These are phyloP conservation scores for Poicephalus gulielmi DNA, from an alignment of 2,113 vertebrate genomes.

Conservation along the genomic window DNA sequence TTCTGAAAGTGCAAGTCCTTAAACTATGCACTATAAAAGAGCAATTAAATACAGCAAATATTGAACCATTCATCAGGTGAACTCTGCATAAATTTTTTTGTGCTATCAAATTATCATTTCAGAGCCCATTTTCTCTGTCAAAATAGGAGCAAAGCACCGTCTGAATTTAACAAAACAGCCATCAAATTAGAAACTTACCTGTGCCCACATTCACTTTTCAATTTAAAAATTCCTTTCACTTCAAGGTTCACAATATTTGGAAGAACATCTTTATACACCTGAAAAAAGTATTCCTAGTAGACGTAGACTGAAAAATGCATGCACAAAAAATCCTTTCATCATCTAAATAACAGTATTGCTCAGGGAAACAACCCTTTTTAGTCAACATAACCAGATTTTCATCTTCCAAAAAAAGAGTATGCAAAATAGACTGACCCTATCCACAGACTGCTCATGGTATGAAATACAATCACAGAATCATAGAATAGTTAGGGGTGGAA, in stretches of 20 bases:
- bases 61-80: neutral
- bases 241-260: neutral
- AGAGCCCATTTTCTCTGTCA: neutral
- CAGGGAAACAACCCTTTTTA: neutral
- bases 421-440: neutral
- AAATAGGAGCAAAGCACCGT: neutral
- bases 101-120: neutral
- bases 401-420: neutral
- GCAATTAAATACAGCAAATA: neutral
- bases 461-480: neutral
- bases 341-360: neutral
- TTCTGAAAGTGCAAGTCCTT: neutral
- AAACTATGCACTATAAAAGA: neutral
- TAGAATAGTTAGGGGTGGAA: too few species aligned
- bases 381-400: neutral
- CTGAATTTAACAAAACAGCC: neutral
- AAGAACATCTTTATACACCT: neutral
- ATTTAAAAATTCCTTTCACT: neutral
- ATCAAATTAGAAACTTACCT: neutral
- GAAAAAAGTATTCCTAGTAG: neutral
- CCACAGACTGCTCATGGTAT: accelerated
- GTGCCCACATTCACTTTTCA: neutral
- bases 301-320: neutral
- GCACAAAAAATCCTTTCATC: neutral
- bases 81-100: neutral